phyloP scores from a whole-genome alignment of 1,140 invertebrate species.

The Drosophila nannoptera region DNA sequence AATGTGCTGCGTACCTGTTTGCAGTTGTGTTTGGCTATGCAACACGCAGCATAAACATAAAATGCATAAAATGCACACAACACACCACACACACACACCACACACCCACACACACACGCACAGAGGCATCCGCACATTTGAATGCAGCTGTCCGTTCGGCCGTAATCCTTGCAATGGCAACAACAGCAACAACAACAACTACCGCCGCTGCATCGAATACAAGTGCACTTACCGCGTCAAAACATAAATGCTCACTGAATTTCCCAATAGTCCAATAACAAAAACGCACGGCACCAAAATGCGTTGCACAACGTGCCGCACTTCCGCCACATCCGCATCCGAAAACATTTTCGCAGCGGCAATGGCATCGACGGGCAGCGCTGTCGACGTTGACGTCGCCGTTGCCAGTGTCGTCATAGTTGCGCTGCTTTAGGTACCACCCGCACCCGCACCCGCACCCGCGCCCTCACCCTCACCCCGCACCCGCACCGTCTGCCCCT shows the following conservation, averaged over 20 bases:
- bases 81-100: too few species aligned
- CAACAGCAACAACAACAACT: constrained; percentile 22
- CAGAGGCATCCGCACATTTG: constrained; percentile 47
- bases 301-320: constrained; percentile 81
- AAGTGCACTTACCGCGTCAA: constrained; percentile 82
- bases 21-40: constrained; percentile 20
- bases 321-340: constrained; percentile 73
- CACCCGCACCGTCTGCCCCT: background rate
- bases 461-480: too few species aligned
- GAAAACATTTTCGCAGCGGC: constrained; percentile 69
- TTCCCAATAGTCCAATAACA: constrained; percentile 85
- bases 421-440: background rate
- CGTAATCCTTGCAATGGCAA: constrained; percentile 60
- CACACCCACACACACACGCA: constrained; percentile 31
- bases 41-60: constrained; percentile 49
- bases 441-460: too few species aligned
- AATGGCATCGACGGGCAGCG: constrained; percentile 40
- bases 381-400: constrained; percentile 20
- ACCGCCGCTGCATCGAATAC: constrained; percentile 35
- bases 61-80: constrained; percentile 62
- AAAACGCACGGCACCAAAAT: constrained; percentile 86
- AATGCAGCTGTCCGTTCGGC: constrained; percentile 50
- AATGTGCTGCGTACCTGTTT: constrained; percentile 67
- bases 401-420: constrained; percentile 40
- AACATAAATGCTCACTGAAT: constrained; percentile 86